Percentiles rank a stretch among this genome's conserved stretches.
phyloP scores from a whole-genome alignment of 2,888 invertebrate genomes.

The Sisyra nigra region DNA sequence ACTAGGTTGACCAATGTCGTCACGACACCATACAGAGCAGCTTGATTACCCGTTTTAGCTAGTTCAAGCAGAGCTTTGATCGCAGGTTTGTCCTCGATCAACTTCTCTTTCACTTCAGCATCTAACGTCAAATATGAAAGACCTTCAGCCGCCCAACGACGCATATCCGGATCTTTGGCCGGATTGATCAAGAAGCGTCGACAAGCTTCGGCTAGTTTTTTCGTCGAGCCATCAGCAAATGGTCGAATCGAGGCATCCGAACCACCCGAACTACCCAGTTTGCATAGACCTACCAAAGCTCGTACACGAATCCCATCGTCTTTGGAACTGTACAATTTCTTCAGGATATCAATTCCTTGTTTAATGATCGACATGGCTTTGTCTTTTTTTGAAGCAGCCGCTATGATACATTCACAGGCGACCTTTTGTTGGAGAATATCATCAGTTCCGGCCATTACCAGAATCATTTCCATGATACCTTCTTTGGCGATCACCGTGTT shows the following conservation, averaged over 20 bases:
- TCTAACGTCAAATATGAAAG: slow-evolving; percentile 92
- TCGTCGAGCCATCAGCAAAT: slow-evolving; percentile 88
- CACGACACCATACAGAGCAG: slow-evolving; percentile 78
- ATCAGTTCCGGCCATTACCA: slow-evolving; percentile 93
- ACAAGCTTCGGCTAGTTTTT: slow-evolving; percentile 87
- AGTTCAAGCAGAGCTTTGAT: slow-evolving; percentile 76
- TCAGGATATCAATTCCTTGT: slow-evolving; percentile 86
- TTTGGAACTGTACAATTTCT: slow-evolving; percentile 66
- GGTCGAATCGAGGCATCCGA: slow-evolving; percentile 88
- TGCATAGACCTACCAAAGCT: slow-evolving; percentile 86
- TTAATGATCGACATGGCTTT: slow-evolving; percentile 80
- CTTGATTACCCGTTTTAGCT: slow-evolving; percentile 75
- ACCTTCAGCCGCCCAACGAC: slow-evolving; percentile 95
- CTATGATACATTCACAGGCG: slow-evolving; percentile 92
- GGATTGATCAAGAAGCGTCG: slow-evolving; percentile 79
- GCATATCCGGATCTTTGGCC: slow-evolving; percentile 71
- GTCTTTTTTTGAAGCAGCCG: slow-evolving; percentile 93
- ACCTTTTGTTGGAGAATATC: slow-evolving; percentile 80
- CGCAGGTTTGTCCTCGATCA: slow-evolving; percentile 73
- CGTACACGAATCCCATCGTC: slow-evolving; percentile 82
- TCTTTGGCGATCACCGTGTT: slow-evolving; percentile 67
- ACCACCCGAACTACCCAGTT: slow-evolving; percentile 88
- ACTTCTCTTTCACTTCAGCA: slow-evolving; percentile 95
- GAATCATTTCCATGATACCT: slow-evolving; percentile 89
- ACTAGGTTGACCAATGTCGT: slow-evolving; percentile 92